A percentile compares a stretch with the other conserved stretches of the same genome.
These are phyloP conservation scores for Strigamia maritima DNA, from an alignment of 2,888 invertebrate species.

Conservation along the genomic window DNA sequence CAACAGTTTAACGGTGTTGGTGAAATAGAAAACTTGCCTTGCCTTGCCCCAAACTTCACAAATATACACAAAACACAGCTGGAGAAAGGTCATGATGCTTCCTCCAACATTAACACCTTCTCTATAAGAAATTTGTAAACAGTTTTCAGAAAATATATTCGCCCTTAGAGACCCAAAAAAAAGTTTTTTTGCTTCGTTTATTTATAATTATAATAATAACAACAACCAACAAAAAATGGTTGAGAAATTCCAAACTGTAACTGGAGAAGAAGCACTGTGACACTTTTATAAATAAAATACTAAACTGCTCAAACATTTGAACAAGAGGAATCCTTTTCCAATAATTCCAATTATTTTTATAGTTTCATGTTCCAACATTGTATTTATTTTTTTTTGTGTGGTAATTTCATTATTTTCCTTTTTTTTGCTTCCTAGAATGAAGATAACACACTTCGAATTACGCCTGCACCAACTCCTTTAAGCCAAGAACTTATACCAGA, in stretches of 20 bases:
- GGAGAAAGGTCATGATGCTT: conserved; percentile 32
- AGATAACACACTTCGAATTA: not conserved
- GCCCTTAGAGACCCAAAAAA: not conserved
- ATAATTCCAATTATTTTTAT: not conserved
- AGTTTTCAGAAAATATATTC: conserved; percentile 30
- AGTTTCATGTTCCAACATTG: not conserved
- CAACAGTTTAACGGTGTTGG: conserved; percentile 29
- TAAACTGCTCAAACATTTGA: conserved; percentile 6
- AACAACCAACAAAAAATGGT: not conserved
- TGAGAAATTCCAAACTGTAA: conserved; percentile 29
- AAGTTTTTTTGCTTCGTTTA: not conserved
- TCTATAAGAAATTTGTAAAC: conserved; percentile 22
- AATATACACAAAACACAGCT: conserved; percentile 34
- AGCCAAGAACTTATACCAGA: not conserved
- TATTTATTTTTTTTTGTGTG: not conserved
- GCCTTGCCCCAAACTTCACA: conserved; percentile 32
- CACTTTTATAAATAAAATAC: conserved; percentile 34
- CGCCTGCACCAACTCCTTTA: not conserved
- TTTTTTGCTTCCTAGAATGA: not conserved
- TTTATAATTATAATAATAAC: not conserved
- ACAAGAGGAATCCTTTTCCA: conserved; percentile 1
- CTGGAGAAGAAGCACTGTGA: conserved; percentile 14
- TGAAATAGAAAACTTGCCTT: conserved; percentile 32
- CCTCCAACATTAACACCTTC: conserved; percentile 34
- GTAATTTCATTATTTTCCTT: not conserved